Conservation (phyloP, 2,113 vertebrate genomes). For the Oncorhynchus masou region DNA sequence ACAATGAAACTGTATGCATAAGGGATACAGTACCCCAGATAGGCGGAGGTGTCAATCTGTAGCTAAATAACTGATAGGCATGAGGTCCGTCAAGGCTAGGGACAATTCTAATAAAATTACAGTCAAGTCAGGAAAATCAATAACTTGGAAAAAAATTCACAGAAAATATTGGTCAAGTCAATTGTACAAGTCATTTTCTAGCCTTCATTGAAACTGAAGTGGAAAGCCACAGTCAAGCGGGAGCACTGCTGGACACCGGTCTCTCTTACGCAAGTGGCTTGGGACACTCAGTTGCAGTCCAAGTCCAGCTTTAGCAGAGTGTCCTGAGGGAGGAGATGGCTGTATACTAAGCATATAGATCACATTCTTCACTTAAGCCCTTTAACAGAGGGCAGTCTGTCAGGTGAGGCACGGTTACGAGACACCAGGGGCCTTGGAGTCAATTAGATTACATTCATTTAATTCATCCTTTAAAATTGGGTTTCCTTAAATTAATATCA, state of each 20-base stretch:
- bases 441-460: neutral
- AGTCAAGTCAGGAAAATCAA: too few species aligned
- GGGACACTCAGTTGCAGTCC: slow-evolving; percentile 45
- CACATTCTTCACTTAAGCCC: neutral
- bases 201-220: neutral
- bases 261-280: neutral
- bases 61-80: neutral
- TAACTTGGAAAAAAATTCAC: too few species aligned
- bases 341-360: neutral
- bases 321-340: slow-evolving; percentile 51
- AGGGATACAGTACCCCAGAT: neutral
- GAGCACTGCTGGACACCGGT: slow-evolving; percentile 15
- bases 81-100: neutral
- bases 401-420: neutral
- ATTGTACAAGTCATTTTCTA: too few species aligned
- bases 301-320: slow-evolving; percentile 57
- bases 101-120: too few species aligned
- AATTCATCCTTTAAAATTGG: too few species aligned
- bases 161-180: too few species aligned
- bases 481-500: too few species aligned
- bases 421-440: neutral
- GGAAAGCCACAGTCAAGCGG: too few species aligned
- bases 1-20: neutral
- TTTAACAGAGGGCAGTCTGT: neutral
- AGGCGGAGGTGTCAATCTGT: neutral